Conservation (phyloP, 1,140 invertebrate genomes). For the Odontomachus brunneus region DNA sequence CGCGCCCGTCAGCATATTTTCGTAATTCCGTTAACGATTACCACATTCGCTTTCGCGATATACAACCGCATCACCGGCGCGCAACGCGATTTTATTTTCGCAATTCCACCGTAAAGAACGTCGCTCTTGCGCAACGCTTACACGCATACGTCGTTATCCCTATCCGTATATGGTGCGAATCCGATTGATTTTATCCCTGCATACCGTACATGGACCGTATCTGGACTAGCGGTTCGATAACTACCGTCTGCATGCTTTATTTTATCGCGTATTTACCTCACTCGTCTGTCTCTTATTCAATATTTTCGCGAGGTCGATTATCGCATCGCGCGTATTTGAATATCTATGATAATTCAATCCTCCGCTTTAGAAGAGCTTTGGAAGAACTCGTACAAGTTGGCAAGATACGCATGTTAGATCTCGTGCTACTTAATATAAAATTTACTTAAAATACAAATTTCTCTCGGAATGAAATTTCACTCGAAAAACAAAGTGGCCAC, state of each 20-base stretch:
- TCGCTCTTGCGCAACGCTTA: conserved; percentile 57
- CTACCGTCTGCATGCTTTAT: conserved; percentile 13
- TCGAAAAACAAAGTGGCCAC: no score
- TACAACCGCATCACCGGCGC: no score
- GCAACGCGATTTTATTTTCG: conserved; percentile 18
- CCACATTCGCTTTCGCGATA: no score
- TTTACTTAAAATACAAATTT: no score
- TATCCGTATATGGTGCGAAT: conserved; percentile 65
- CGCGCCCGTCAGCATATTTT: conserved; percentile 36
- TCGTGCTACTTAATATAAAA: no score
- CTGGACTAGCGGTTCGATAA: conserved; percentile 48
- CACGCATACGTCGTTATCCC: conserved; percentile 49
- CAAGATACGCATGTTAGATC: no score
- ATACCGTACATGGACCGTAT: conserved; percentile 46
- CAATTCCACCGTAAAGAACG: conserved; percentile 45
- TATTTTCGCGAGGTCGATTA: neutral
- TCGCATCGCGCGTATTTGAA: neutral
- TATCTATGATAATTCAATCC: no score
- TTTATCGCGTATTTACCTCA: conserved; percentile 5
- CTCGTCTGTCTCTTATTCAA: neutral
- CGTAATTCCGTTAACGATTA: conserved; percentile 21
- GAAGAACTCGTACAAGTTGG: no score
- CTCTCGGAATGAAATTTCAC: no score
- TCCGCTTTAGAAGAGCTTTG: no score
- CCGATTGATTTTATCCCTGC: conserved; percentile 62